Conservation (phyloP, 2,113 vertebrate genomes). For the Menidia beryllina region DNA sequence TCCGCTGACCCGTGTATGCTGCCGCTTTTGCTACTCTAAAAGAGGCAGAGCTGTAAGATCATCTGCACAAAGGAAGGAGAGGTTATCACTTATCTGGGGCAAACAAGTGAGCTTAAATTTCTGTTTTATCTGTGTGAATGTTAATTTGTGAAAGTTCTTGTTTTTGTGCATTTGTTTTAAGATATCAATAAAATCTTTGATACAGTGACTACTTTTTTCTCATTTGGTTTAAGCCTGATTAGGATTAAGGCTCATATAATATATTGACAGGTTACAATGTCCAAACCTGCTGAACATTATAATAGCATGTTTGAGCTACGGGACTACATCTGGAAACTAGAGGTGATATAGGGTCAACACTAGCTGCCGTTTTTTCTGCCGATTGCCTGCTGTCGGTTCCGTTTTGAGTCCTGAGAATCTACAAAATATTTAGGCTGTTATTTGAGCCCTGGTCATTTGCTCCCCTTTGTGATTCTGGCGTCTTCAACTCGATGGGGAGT, state of each 20-base stretch:
- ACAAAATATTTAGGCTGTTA: conserved; percentile 44
- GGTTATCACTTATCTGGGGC: conserved; percentile 13
- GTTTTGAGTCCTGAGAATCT: conserved; percentile 38
- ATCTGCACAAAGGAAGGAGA: conserved; percentile 20
- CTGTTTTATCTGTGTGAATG: conserved; percentile 41
- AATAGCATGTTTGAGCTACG: too few species aligned
- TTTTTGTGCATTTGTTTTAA: conserved; percentile 24
- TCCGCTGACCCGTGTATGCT: conserved; percentile 48
- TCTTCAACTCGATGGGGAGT: conserved; percentile 52
- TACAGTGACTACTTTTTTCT: not conserved
- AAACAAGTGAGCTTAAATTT: not conserved
- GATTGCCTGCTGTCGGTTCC: conserved; percentile 25
- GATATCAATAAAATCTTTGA: conserved; percentile 60
- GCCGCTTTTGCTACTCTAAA: conserved; percentile 36
- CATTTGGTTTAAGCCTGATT: not conserved
- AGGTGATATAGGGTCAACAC: conserved; percentile 14
- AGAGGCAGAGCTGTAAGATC: conserved; percentile 25
- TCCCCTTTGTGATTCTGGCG: conserved; percentile 38
- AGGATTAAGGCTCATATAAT: not conserved
- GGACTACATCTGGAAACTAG: conserved; percentile 15
- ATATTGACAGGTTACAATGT: too few species aligned
- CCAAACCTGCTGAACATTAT: too few species aligned
- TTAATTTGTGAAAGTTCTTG: conserved; percentile 3
- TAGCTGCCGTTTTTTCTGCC: conserved; percentile 8
- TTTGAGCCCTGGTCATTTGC: conserved; percentile 43